These are phyloP conservation scores for Panthera uncia DNA, from an alignment of 2,113 vertebrate genomes.

Conservation along the genomic window DNA sequence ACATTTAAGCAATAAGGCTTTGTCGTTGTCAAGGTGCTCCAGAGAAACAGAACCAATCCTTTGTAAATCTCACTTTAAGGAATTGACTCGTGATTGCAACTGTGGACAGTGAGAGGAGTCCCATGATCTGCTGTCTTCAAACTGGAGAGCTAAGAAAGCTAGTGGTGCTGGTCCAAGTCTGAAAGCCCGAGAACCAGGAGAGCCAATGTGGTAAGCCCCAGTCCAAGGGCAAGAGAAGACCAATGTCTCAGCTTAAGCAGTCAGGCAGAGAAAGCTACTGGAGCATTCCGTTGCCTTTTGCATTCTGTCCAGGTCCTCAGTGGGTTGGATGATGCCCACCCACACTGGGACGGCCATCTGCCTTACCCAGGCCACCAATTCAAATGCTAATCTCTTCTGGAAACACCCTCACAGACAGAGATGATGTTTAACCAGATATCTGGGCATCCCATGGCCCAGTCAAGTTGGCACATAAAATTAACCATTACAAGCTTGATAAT, in stretches of 20 bases:
- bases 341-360: background rate
- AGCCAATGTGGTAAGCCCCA: background rate
- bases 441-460: background rate
- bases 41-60: background rate
- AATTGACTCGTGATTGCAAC: background rate
- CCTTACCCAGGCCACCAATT: background rate
- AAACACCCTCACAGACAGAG: background rate
- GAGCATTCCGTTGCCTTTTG: background rate
- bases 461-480: background rate
- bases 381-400: background rate
- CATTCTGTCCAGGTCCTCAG: background rate
- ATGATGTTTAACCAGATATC: background rate
- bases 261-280: background rate
- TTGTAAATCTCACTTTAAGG: background rate
- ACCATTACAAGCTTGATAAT: background rate
- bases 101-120: background rate
- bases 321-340: background rate
- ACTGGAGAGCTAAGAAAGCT: background rate
- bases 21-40: background rate
- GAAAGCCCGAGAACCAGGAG: background rate
- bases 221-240: background rate
- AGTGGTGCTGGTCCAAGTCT: background rate
- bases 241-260: background rate
- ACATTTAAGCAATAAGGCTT: background rate
- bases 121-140: background rate